These are phyloP conservation scores for Centroberyx gerrardi DNA, from an alignment of 2,797 vertebrate genomes.

Conservation along the genomic window DNA sequence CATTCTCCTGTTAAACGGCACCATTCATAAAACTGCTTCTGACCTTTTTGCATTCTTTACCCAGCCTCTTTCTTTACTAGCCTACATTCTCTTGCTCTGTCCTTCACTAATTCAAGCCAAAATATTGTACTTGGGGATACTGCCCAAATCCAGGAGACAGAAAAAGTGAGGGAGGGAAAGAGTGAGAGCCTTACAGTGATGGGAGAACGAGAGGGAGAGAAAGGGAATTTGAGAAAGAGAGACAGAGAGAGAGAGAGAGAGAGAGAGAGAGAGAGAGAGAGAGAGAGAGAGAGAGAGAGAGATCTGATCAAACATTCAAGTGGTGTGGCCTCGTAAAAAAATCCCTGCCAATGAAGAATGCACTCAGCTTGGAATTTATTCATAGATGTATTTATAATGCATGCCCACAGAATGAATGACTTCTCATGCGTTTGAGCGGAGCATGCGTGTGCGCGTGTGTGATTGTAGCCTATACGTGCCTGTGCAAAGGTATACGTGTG, in stretches of 20 bases:
- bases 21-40: slow-evolving; percentile 1
- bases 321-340: slow-evolving; percentile 61
- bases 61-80: background rate
- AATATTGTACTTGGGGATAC: background rate
- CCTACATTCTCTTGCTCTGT: background rate
- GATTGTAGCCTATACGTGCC: slow-evolving; percentile 20
- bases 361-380: slow-evolving; percentile 77
- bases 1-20: slow-evolving; percentile 8
- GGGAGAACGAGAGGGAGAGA: slow-evolving; percentile 29
- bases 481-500: slow-evolving; percentile 26
- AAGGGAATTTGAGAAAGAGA: background rate
- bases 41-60: background rate
- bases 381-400: slow-evolving; percentile 83
- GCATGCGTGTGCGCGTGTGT: slow-evolving; percentile 26
- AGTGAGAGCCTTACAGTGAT: background rate
- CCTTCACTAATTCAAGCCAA: background rate
- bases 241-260: background rate
- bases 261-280: slow-evolving; percentile 33
- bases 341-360: slow-evolving; percentile 73
- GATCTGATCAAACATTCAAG: slow-evolving; percentile 69
- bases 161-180: background rate
- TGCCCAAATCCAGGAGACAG: background rate
- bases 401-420: slow-evolving; percentile 73
- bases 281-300: slow-evolving; percentile 30
- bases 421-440: slow-evolving; percentile 54